Conservation (phyloP, 2,797 vertebrate species). For the Myotis findleyi region DNA sequence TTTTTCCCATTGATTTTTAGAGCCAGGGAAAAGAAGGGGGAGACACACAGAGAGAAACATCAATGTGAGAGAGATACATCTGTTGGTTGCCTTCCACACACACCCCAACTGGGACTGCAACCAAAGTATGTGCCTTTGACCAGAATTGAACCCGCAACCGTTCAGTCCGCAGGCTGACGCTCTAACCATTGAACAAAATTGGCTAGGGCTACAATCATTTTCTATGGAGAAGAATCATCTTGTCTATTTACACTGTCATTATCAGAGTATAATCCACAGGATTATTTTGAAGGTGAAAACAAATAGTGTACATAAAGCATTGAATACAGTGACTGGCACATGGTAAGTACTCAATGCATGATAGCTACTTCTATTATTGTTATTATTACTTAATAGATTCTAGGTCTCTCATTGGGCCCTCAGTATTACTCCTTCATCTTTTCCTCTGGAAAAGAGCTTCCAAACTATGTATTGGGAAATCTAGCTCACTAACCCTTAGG, state of each 20-base stretch:
- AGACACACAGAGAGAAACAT: no score
- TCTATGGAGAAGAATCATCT: background rate
- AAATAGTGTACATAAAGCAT: background rate
- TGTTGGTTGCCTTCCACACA: no score
- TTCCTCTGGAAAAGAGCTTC: background rate
- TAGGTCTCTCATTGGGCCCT: background rate
- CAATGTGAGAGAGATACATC: no score
- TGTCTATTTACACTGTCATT: background rate
- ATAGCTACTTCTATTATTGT: background rate
- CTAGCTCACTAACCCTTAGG: background rate
- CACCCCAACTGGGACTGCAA: no score
- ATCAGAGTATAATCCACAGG: background rate
- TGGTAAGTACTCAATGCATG: background rate
- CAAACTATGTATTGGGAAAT: background rate
- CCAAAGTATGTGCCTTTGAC: no score
- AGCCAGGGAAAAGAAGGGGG: no score
- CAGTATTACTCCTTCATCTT: background rate
- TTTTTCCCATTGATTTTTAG: no score
- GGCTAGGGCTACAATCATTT: background rate
- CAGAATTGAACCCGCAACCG: no score
- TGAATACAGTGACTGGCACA: background rate
- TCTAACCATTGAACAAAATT: no score
- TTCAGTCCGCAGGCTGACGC: no score
- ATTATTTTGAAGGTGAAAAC: background rate
- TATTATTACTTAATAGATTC: background rate